Evolutionary conservation across 2,797 vertebrate species (phyloP).

Genomic region (Emydoidea blandingii): DNA sequence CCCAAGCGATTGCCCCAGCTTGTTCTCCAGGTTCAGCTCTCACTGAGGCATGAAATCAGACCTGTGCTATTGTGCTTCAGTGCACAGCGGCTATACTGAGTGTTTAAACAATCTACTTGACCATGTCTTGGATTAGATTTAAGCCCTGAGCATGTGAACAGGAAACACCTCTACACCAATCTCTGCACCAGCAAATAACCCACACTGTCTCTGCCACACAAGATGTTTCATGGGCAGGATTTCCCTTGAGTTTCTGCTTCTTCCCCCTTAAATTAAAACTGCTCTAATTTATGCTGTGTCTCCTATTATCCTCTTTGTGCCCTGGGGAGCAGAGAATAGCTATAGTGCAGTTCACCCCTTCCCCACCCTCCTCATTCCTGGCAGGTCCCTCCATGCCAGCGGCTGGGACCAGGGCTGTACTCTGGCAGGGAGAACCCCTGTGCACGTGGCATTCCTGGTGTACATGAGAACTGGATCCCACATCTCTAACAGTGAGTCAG

Average conservation of each 20-base stretch:
- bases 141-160: neutral
- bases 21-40: neutral
- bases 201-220: neutral
- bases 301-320: neutral
- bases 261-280: neutral
- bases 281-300: neutral
- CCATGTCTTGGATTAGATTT: neutral
- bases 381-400: neutral
- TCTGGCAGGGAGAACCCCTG: neutral
- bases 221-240: neutral
- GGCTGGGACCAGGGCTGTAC: neutral
- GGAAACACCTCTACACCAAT: neutral
- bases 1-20: neutral
- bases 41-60: neutral
- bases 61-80: neutral
- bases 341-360: neutral
- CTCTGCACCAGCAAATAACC: neutral
- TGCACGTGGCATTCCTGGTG: neutral
- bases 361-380: accelerated
- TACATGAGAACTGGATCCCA: neutral
- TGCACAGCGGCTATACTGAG: neutral
- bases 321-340: neutral
- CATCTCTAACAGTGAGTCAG: neutral
- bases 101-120: neutral
- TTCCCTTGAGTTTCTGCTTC: neutral